A percentile compares a stretch with the other conserved stretches of the same genome.
phyloP scores from a whole-genome alignment of 2,113 vertebrate genomes.

The Grammomys dolichurus region DNA sequence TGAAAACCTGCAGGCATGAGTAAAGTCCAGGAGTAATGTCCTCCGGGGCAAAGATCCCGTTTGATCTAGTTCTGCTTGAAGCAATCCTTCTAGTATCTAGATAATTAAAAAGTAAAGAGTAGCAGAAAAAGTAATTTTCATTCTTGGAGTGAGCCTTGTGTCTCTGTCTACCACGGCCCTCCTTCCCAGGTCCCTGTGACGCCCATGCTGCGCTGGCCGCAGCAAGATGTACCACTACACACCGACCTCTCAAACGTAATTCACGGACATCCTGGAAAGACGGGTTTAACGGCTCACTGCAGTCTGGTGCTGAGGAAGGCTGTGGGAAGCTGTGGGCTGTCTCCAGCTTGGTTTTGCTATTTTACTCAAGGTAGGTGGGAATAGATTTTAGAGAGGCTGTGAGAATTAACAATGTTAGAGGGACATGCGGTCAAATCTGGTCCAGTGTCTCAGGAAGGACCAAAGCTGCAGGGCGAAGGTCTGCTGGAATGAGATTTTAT shows the following conservation, averaged over 20 bases:
- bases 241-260: not conserved
- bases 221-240: not conserved
- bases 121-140: not conserved
- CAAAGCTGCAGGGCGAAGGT: not conserved
- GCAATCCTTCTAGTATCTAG: not conserved
- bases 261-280: not conserved
- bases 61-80: not conserved
- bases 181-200: not conserved
- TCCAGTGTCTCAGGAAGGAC: not conserved
- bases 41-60: not conserved
- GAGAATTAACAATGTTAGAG: not conserved
- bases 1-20: not conserved
- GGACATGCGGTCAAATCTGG: not conserved
- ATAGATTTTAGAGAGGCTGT: not conserved
- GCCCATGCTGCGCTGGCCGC: not conserved
- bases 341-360: not conserved
- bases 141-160: not conserved
- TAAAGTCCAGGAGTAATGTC: not conserved
- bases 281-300: accelerated
- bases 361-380: not conserved
- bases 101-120: not conserved
- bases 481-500: not conserved
- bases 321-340: no score
- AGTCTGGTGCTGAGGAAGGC: accelerated
- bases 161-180: not conserved